Evolutionary conservation across 2,888 invertebrate genomes (phyloP).

Genomic region (Heteromurus nitidus): DNA sequence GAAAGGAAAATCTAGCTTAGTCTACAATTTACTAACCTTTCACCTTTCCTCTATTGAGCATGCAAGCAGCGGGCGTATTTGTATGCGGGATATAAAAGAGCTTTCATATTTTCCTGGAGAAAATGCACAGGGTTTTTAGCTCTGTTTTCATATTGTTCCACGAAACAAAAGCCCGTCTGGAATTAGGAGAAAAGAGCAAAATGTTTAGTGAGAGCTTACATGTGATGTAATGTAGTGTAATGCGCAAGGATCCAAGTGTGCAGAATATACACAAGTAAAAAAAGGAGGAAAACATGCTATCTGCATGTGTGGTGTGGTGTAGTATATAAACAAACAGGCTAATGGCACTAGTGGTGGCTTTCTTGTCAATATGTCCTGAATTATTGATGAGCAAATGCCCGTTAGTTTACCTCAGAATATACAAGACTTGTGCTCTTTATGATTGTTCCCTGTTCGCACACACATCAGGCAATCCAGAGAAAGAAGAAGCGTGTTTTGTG

Average conservation of each 20-base stretch:
- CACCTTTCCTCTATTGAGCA: too few species aligned
- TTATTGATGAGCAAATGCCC: constrained; percentile 37
- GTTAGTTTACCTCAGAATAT: neutral
- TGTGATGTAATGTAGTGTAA: neutral
- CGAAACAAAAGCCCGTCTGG: too few species aligned
- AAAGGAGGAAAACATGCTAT: neutral
- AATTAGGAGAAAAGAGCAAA: too few species aligned
- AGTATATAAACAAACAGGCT: neutral
- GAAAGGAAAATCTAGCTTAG: too few species aligned
- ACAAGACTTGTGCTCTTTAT: neutral
- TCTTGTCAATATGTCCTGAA: constrained; percentile 42
- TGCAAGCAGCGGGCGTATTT: too few species aligned
- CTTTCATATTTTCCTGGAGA: too few species aligned
- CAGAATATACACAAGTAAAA: neutral
- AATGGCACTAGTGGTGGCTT: neutral
- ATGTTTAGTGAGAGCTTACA: too few species aligned
- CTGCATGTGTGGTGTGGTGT: constrained; percentile 1
- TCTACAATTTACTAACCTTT: too few species aligned
- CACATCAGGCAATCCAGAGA: neutral
- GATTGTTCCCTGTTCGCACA: neutral
- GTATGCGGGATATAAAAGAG: too few species aligned
- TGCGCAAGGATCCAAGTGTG: neutral
- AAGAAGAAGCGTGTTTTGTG: neutral
- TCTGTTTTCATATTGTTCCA: too few species aligned
- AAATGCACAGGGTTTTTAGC: too few species aligned